phyloP scores from a whole-genome alignment of 2,797 vertebrate genomes.

The Lepus townsendii region DNA sequence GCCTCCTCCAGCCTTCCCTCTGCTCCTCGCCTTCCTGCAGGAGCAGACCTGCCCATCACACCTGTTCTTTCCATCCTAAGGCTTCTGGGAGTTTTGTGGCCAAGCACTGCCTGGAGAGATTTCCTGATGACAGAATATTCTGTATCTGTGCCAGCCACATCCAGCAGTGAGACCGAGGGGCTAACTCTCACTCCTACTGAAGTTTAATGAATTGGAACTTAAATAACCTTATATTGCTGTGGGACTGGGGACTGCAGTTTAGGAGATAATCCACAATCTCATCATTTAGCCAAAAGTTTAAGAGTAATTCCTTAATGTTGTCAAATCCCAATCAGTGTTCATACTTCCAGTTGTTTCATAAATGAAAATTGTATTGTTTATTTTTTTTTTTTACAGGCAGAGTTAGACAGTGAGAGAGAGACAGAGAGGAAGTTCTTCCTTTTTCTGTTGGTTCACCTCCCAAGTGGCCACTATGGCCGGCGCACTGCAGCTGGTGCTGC shows the following conservation, averaged over 20 bases:
- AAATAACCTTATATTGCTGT: not conserved
- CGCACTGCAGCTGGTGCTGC: too few species aligned
- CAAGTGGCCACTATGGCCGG: too few species aligned
- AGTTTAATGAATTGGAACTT: not conserved
- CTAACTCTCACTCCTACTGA: not conserved
- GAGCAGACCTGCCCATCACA: not conserved
- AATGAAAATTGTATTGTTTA: not conserved
- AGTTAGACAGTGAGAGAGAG: too few species aligned
- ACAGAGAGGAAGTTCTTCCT: too few species aligned
- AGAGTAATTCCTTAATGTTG: constrained; percentile 44
- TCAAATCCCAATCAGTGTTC: constrained; percentile 6
- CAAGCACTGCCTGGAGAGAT: not conserved
- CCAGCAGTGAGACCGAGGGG: not conserved
- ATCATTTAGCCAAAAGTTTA: not conserved
- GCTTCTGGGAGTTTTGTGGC: not conserved
- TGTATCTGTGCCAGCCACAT: not conserved
- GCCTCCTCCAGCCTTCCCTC: not conserved
- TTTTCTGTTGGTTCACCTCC: too few species aligned
- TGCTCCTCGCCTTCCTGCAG: not conserved
- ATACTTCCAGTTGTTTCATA: not conserved
- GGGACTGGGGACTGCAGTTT: not conserved
- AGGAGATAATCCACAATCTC: not conserved
- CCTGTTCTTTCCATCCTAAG: not conserved
- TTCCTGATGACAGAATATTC: not conserved
- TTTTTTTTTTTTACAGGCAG: too few species aligned